Conservation (phyloP, 2,888 invertebrate species). For the Cylloceria caligata region DNA sequence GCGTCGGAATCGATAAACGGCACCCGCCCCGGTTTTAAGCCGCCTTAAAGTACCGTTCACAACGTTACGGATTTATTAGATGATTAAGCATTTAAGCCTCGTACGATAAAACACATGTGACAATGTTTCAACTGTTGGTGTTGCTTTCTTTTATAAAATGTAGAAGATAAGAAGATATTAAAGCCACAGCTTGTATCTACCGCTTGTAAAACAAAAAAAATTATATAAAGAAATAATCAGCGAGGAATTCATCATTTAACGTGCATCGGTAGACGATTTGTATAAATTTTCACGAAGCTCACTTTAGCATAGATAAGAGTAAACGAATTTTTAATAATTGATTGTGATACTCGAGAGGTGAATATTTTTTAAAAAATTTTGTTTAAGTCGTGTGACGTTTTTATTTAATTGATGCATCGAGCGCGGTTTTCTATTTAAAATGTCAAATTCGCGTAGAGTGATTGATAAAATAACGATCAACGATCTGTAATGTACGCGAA, state of each 20-base stretch:
- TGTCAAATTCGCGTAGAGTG: too few species aligned
- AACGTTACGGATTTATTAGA: not conserved
- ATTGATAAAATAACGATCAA: too few species aligned
- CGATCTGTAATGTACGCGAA: too few species aligned
- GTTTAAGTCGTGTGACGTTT: too few species aligned
- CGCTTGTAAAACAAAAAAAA: not conserved
- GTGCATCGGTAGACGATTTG: not conserved
- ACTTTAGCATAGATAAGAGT: not conserved
- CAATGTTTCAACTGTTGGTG: not conserved
- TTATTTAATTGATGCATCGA: not conserved
- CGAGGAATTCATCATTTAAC: not conserved
- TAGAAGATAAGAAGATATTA: not conserved
- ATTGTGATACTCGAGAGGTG: too few species aligned
- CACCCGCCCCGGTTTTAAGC: constrained; percentile 71
- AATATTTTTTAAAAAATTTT: too few species aligned
- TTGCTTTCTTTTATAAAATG: not conserved
- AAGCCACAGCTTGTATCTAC: not conserved
- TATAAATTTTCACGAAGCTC: not conserved
- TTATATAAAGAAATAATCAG: not conserved
- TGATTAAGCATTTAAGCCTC: not conserved
- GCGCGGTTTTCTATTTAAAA: too few species aligned
- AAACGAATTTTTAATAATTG: not conserved
- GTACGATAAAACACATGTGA: constrained; percentile 14
- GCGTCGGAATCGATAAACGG: constrained; percentile 78
- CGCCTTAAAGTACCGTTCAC: constrained; percentile 67